Evolutionary conservation across 92 coral and sea anemone genomes (phyloP).

Genomic region (Galaxea fascicularis): DNA sequence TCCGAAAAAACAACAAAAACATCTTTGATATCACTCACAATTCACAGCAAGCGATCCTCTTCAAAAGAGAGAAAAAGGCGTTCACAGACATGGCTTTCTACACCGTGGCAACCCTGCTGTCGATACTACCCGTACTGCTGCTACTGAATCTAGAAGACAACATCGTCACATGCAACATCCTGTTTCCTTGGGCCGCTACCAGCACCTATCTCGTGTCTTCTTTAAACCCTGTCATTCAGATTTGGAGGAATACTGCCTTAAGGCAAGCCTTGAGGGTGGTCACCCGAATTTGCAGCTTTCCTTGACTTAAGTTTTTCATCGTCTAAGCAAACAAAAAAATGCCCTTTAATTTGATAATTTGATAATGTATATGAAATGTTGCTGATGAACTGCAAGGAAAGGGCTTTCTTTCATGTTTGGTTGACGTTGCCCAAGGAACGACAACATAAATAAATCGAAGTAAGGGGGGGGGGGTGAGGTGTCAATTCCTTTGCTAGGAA

Average conservation of each 20-base stretch:
- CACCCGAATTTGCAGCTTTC: no score
- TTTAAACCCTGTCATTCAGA: slow-evolving; percentile 27
- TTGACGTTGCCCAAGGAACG: no score
- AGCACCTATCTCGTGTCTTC: background rate
- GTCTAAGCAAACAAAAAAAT: no score
- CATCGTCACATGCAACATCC: background rate
- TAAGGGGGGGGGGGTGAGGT: no score
- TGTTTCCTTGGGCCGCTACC: slow-evolving; percentile 35
- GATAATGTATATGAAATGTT: no score
- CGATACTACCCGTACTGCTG: background rate
- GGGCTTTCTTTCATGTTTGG: no score
- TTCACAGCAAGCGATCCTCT: slow-evolving; percentile 8
- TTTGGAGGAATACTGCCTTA: slow-evolving; percentile 18
- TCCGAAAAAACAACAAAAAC: slow-evolving; percentile 16
- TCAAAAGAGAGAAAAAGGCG: slow-evolving; percentile 25
- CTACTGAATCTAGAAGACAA: slow-evolving; percentile 5
- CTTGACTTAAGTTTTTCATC: no score
- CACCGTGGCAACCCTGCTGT: slow-evolving; percentile 1
- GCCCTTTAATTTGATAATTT: no score
- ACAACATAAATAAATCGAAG: no score
- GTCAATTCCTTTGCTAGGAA: no score
- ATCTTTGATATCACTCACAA: slow-evolving; percentile 5
- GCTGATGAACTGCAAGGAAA: no score
- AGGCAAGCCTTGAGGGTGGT: slow-evolving; percentile 4
- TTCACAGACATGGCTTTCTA: slow-evolving; percentile 20